Evolutionary conservation across 2,888 invertebrate species (phyloP), one percentile per base, ranked within the genome.

Genomic region (Herminia tarsipennalis): DNA sequence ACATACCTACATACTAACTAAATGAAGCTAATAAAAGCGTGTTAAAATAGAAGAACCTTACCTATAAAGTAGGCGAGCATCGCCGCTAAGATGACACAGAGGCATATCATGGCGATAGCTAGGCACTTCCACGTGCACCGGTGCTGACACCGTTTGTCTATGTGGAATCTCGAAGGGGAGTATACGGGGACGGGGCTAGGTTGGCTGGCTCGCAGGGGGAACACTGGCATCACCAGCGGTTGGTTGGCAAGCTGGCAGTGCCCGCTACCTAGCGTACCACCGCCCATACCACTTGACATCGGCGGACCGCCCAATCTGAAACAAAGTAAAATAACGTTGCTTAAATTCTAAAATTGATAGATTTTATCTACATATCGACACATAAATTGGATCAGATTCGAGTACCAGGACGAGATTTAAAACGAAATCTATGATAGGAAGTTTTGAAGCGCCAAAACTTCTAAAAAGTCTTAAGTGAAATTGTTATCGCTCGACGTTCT

Each of bases 121-220:
- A 97, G 95, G 89, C 98, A 98, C 92, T 98, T 97, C 98, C 98
- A 98, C 82, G 98, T 97, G 93, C 98, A 98, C 70, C 97, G 94
- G 87, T 97, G 97, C 86, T 96, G 96, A 92, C 97, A 97, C 70
- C 97, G 94, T 91, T 98, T 98, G 93, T 97, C 97, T 93, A 97
- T 96, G 93, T 97, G 97, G 93, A 97, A 97, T 88, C 97, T 95
- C 82, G 97, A 97, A 82, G 97, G 97, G 75, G 97, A 97, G 92
- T 97, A 97, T 12, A 89, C 90, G 3, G 91, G 91, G 70, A 89
- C 91, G 63, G 97, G 96, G 83, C 96, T 96, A 75, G 97, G 96
- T 85, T 96, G 96, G 71, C 95, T 95, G 79, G 95, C 94, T 55
- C 96, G 94, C 71, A 96, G 93, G 34, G 97, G 97, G 91, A 97